Evolutionary conservation across 2,888 invertebrate species (phyloP).

Genomic region (Andricus curvator): DNA sequence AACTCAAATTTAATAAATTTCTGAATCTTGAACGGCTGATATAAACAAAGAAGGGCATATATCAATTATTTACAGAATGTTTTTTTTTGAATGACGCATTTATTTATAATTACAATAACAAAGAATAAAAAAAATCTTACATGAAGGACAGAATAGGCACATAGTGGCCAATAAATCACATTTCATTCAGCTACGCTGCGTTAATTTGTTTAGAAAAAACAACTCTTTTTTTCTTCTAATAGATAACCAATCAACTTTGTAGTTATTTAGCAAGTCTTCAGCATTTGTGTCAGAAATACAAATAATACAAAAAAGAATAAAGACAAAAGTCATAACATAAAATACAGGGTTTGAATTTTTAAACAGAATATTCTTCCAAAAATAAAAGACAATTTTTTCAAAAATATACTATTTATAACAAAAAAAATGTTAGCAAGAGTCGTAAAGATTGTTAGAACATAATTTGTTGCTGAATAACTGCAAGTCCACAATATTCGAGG

Average conservation of each 20-base stretch:
- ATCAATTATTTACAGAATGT: no score
- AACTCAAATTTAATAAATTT: no score
- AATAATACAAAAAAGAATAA: no score
- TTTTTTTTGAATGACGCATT: neutral
- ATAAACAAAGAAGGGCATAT: no score
- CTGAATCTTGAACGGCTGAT: no score
- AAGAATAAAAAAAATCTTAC: constrained; percentile 6
- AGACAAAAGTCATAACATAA: neutral
- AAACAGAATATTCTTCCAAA: neutral
- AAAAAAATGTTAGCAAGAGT: neutral
- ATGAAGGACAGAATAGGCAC: constrained; percentile 4
- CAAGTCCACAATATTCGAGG: neutral
- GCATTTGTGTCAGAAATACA: no score
- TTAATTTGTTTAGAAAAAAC: neutral
- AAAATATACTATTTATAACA: neutral
- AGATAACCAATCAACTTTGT: neutral
- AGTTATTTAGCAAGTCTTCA: neutral
- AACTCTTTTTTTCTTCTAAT: neutral
- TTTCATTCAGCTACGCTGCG: neutral
- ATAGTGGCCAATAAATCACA: neutral
- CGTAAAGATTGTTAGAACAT: neutral
- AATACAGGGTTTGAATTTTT: neutral
- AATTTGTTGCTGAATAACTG: neutral
- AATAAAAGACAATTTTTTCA: neutral
- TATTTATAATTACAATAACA: constrained; percentile 3